These are phyloP conservation scores for Taurulus bubalis DNA, from an alignment of 2,113 vertebrate species.

Conservation along the genomic window DNA sequence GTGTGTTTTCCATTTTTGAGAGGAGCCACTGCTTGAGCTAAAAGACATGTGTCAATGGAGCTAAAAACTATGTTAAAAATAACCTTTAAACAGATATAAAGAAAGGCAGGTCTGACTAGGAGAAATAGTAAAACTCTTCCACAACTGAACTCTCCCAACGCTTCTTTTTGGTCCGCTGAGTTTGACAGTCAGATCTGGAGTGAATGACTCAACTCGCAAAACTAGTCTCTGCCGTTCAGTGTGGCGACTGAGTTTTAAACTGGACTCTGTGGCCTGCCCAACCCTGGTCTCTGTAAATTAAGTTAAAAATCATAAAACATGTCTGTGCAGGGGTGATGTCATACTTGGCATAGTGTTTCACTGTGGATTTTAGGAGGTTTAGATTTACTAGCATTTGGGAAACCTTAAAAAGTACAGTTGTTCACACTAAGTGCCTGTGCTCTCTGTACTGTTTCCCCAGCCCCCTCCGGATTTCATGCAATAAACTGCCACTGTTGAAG, in stretches of 20 bases:
- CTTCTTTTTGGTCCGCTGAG: background rate
- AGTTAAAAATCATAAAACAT: conserved; percentile 73
- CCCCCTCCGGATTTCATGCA: conserved; percentile 39
- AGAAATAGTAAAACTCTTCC: conserved; percentile 6
- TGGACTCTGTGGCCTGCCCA: conserved; percentile 65
- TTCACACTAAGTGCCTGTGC: conserved; percentile 76
- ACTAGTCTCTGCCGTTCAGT: conserved; percentile 27
- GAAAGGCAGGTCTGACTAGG: conserved; percentile 8
- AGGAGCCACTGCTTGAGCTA: background rate
- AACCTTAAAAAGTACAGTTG: conserved; percentile 77
- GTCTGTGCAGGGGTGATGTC: conserved; percentile 75
- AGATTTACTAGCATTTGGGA: conserved; percentile 81
- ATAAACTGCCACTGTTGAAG: conserved; percentile 49
- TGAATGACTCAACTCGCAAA: conserved; percentile 50
- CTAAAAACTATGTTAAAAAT: background rate
- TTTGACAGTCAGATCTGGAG: conserved; percentile 29
- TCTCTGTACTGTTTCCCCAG: conserved; percentile 56
- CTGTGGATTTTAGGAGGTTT: conserved; percentile 73
- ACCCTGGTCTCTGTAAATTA: conserved; percentile 57
- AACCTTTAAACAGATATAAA: background rate
- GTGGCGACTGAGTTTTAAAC: conserved; percentile 51
- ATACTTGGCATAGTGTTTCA: conserved; percentile 76
- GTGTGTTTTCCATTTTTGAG: conserved; percentile 1
- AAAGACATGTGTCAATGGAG: background rate
- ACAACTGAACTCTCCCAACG: conserved; percentile 27